Evolutionary conservation across 2,113 vertebrate genomes (phyloP), one percentile per base, ranked within the genome.

Genomic region (Toxotes chatareus): DNA sequence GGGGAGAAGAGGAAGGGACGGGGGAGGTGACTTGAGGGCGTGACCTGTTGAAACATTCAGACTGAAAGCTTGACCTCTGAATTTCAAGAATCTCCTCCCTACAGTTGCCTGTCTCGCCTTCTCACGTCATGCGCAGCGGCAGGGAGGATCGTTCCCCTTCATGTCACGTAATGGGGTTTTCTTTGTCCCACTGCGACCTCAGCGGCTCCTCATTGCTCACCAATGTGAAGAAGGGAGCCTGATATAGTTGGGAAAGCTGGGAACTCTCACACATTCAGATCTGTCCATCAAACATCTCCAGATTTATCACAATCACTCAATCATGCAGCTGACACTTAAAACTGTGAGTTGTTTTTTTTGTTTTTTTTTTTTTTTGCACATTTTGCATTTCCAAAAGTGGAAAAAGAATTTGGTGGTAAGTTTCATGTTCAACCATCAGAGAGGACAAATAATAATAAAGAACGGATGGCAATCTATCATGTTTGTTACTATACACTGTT

Each of bases 111-210:
- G 84, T 93, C 90, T 89, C 27, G 55, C 72, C 85, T 94, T 94
- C 89, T 90, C 93, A 94, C 90, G 84, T 82, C 82, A 94, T 86
- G 86, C 14, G 38, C 66, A 80, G 11, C 57, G 76, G 66, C 81
- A 84, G 77, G 64, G 82, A 67, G 76, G 85, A 84, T 89, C 80
- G 16, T 83, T 86, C 23, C 10, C 42, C 82, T 75, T 89, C 64
- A 13, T 79, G 68, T 86, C 90, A 84, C 66, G 69, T 75, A 84
- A 90, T 1, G 36, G 67, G 75, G 55, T 53, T 82, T 53, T 74
- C 71, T 66, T 44, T 49, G 56, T 82, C 80, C 73, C 44, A 44
- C 31, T 21, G 9, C n/a, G 63, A 84, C 79, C 80, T 69, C 49
- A 49, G 70, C 34, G 4, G 79, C 80, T 83, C 69, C 74, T 87